These are phyloP conservation scores for Cryptoblepharus egeriae DNA, from an alignment of 2,797 vertebrate species.

Conservation along the genomic window DNA sequence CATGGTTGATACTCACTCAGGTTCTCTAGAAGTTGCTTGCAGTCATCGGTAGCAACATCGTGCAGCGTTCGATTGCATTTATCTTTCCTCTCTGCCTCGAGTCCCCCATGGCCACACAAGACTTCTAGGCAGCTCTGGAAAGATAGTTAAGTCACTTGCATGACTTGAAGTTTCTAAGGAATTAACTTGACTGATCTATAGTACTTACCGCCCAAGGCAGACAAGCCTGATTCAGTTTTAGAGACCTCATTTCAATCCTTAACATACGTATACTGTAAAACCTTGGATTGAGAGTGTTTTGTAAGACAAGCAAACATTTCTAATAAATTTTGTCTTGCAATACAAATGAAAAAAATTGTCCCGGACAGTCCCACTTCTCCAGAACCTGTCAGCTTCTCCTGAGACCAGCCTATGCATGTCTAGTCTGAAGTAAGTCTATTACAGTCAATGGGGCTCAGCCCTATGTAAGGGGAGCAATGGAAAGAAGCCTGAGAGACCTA, in stretches of 20 bases:
- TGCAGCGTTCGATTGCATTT: conserved; percentile 91
- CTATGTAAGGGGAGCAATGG: too few relatives aligned
- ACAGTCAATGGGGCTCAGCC: too few relatives aligned
- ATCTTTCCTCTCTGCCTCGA: conserved; percentile 90
- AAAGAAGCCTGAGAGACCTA: too few relatives aligned
- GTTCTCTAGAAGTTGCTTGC: conserved; percentile 96
- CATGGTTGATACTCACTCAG: conserved; percentile 82
- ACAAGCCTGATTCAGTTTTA: conserved; percentile 29
- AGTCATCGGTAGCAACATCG: conserved; percentile 96
- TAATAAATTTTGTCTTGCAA: too few relatives aligned
- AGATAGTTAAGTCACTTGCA: conserved; percentile 61
- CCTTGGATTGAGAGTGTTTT: too few relatives aligned
- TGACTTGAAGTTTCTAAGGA: conserved; percentile 54
- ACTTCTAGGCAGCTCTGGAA: conserved; percentile 93
- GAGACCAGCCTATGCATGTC: too few relatives aligned
- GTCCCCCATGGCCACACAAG: conserved; percentile 88
- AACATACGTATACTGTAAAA: conserved; percentile 26
- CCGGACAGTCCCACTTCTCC: too few relatives aligned
- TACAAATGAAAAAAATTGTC: too few relatives aligned
- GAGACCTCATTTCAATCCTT: conserved; percentile 41
- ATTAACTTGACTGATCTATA: conserved; percentile 19
- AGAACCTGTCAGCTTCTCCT: too few relatives aligned
- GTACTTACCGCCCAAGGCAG: conserved; percentile 30
- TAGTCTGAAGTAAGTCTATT: too few relatives aligned
- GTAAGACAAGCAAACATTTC: too few relatives aligned